These are phyloP conservation scores for Conistra vaccinii DNA, from an alignment of 2,888 invertebrate species.

Conservation along the genomic window DNA sequence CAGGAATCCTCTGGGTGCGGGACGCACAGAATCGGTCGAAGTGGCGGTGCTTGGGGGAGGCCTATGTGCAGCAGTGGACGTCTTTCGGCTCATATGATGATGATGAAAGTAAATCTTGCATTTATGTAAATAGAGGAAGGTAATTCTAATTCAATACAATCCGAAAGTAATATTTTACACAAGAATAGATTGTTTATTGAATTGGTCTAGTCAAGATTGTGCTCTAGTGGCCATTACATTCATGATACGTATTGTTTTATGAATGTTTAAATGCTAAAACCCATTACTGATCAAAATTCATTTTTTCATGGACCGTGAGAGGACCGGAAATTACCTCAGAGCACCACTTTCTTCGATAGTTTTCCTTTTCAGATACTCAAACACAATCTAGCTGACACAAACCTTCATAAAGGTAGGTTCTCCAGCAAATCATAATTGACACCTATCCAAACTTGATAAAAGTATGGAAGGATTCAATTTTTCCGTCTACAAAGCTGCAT, in stretches of 20 bases:
- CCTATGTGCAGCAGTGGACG: no score
- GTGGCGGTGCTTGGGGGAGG: no score
- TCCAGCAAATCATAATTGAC: constrained; percentile 47
- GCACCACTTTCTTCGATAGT: not conserved
- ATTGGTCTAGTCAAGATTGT: not conserved
- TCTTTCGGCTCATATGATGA: no score
- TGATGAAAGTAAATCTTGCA: no score
- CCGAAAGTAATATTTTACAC: not conserved
- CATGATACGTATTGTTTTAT: not conserved
- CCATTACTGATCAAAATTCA: not conserved
- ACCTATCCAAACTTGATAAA: constrained; percentile 43
- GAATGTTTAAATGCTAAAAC: not conserved
- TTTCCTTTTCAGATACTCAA: not conserved
- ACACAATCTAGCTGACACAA: not conserved
- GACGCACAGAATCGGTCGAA: no score
- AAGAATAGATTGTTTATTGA: not conserved
- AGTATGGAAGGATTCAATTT: constrained; percentile 53
- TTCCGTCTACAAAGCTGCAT: constrained; percentile 64
- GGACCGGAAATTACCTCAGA: not conserved
- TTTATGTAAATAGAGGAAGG: not conserved
- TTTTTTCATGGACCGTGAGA: no score
- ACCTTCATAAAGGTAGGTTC: constrained; percentile 8
- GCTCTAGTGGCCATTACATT: not conserved
- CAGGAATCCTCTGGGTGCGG: no score
- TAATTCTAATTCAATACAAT: not conserved